Evolutionary conservation across 2,888 invertebrate genomes (phyloP).

Genomic region (Halictus ligatus): DNA sequence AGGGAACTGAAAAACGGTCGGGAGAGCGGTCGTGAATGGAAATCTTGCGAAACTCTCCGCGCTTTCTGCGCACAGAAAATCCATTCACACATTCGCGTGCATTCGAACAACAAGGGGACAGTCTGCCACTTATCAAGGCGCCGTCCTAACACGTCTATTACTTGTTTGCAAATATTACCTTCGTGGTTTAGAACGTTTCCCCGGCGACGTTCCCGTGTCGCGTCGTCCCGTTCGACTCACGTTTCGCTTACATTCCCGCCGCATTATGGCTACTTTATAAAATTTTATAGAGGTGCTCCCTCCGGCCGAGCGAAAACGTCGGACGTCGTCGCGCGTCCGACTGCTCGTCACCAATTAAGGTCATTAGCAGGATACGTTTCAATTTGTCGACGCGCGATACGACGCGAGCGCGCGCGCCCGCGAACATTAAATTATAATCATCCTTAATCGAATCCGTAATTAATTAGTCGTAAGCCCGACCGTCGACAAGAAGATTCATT

Average conservation of each 20-base stretch:
- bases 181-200: slow-evolving; percentile 73
- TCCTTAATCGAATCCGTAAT: neutral
- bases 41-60: slow-evolving; percentile 74
- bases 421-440: neutral
- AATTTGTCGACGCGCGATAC: neutral
- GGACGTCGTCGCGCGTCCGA: neutral
- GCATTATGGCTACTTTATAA: slow-evolving; percentile 38
- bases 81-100: slow-evolving; percentile 76
- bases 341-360: neutral
- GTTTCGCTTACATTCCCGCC: slow-evolving; percentile 37
- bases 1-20: slow-evolving; percentile 39
- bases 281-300: slow-evolving; percentile 31
- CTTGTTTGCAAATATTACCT: slow-evolving; percentile 78
- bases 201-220: slow-evolving; percentile 39
- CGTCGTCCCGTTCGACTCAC: slow-evolving; percentile 42
- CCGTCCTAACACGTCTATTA: slow-evolving; percentile 80
- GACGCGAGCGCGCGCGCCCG: no score
- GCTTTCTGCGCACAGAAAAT: slow-evolving; percentile 77
- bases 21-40: slow-evolving; percentile 67
- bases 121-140: slow-evolving; percentile 78
- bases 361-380: neutral
- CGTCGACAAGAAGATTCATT: neutral
- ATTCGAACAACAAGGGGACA: slow-evolving; percentile 71
- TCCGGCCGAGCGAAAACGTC: neutral
- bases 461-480: neutral